Base-by-base conservation (phyloP, 2,797 vertebrate genomes). In the Mycteria americana region DNA sequence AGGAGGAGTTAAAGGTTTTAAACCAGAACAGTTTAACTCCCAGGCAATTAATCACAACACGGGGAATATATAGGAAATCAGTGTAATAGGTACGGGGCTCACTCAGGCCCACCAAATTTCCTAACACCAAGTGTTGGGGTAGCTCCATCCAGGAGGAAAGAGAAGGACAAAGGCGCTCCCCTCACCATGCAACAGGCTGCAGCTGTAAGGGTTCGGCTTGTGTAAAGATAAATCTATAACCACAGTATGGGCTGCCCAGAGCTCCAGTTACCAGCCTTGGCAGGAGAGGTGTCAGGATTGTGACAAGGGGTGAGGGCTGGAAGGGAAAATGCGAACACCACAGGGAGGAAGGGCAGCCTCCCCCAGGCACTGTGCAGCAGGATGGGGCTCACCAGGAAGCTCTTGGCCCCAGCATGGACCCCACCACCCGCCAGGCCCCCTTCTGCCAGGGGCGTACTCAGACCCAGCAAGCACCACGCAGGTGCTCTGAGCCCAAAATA, bases 401-500 rank as follows among this genome's bases (percentile, higher is more conserved):
- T 63, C 39, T 35, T 0, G 0, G 13, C 31, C 35, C 22, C 39
- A 63, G 19, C 5, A 30, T 0, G 0, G 19, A 64, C 17, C 37
- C 27, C 57, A 41, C 17, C 77, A 87, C 59, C 63, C 51, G 2
- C 15, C 57, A 79, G 39, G 5, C 11, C 8, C 16, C 21, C 5
- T 43, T 62, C 43, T 48, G 43, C 43, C 50, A 27, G 30, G 8
- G 30, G 10, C 13, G 7, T 35, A 72, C n/a, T 25, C 60, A 53
- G 50, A 68, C 65, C 73, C 56, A 31, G 25, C 43, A 67, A 72
- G 50, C 13, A 62, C 45, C 16, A 0, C 2, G 2, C 25, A 68
- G n/a, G 31, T 45, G 18, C 6, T 59, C 28, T 60, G 81, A 54
- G 19, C 72, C 43, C 43, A 82, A 53, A 95, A 96, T 98, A 99